Evolutionary conservation across 2,888 invertebrate species (phyloP).

Genomic region (Eupelmus urozonus): DNA sequence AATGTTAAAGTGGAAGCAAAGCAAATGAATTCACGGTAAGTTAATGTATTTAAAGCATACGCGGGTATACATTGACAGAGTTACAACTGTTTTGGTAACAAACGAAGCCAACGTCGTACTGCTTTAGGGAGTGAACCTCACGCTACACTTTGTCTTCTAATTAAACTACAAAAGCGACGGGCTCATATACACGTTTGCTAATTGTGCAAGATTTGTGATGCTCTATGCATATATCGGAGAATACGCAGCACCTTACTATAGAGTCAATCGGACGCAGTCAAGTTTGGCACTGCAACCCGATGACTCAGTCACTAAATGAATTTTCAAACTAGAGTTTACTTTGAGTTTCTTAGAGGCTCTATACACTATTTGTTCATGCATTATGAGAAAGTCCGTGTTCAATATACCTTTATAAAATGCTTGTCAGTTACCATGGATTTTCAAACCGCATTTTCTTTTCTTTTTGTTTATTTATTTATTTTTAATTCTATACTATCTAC

Average conservation of each 20-base stretch:
- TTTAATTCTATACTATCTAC: neutral
- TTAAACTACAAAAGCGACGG: slow-evolving; percentile 44
- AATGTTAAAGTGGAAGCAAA: neutral
- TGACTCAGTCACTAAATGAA: slow-evolving; percentile 33
- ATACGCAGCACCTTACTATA: slow-evolving; percentile 20
- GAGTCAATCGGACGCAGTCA: slow-evolving; percentile 29
- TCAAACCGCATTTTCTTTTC: neutral
- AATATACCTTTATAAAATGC: slow-evolving; percentile 36
- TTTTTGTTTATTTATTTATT: slow-evolving; percentile 4
- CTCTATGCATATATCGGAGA: slow-evolving; percentile 20
- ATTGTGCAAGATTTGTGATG: slow-evolving; percentile 43
- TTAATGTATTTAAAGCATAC: neutral
- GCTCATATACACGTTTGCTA: slow-evolving; percentile 32
- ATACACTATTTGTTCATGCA: slow-evolving; percentile 49
- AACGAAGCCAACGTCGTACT: slow-evolving; percentile 45
- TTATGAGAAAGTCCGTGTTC: slow-evolving; percentile 41
- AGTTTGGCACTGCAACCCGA: slow-evolving; percentile 26
- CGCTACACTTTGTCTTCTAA: slow-evolving; percentile 36
- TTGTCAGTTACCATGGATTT: slow-evolving; percentile 27
- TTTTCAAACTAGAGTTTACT: slow-evolving; percentile 30
- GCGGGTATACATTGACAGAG: neutral
- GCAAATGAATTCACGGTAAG: neutral
- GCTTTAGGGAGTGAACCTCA: slow-evolving; percentile 17
- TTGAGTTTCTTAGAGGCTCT: slow-evolving; percentile 44
- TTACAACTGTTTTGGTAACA: slow-evolving; percentile 10